Base-by-base conservation (phyloP, 2,888 invertebrate species). In the Clepsis dumicolana region DNA sequence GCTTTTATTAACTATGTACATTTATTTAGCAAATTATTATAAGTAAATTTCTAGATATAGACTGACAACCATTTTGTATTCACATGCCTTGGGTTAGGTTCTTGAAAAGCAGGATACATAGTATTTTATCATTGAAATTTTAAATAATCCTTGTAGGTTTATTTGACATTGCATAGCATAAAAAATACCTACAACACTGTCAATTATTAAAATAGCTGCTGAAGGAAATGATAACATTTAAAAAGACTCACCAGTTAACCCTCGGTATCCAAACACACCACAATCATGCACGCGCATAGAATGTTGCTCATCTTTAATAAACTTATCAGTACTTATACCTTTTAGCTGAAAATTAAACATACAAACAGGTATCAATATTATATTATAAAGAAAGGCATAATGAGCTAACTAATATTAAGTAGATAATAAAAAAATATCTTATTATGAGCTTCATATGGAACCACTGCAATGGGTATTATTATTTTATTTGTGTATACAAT, bases 281-380 rank as follows among this genome's bases (percentile, higher is more conserved):
- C 96, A 96, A 82, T 97, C 97, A 78, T 96, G 95, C 85, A 96
- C 94, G 50, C 96, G 94, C 84, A 94, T 95, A 61, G 96, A 95
- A 84, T 96, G 94, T 74, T 96, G 96, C 75, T 97, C 96, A 70
- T 96, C 95, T 79, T 95, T 95, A 50, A 97, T 94, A 79, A 97
- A 97, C 72, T 96, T 95, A 70, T 96, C 95, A 18, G 97, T 95
- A 72, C 96, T 96, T 73, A 97, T 96, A 69, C 97, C 97, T 78
- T 95, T 94, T 48, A 96, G 94, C 90, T 95, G 90, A 68, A 89
- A 88, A 71, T 38, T 71, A 66, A 71, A 64, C 4, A 48, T n/a
- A 10, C 52, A 4, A 18, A 12, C 24, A 35, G 12, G 10, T 16
- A 29, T 50, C 2, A 50, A 50, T 50, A 52, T 24, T 52, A 50